Conservation (phyloP, 92 coral and sea anemone species). For the Pocillopora grandis region DNA sequence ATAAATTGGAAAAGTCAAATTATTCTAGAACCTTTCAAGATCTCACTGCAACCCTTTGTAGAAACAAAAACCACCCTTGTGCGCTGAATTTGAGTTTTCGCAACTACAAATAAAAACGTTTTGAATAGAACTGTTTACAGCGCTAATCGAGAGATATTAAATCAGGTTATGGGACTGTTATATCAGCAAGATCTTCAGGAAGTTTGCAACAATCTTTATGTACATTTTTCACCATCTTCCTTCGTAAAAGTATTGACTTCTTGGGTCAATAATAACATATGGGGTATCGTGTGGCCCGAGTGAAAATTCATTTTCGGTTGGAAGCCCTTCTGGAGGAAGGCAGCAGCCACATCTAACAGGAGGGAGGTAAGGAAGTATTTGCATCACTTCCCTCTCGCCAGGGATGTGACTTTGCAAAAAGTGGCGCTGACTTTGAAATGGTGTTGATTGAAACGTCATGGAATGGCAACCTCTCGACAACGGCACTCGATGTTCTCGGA, state of each 20-base stretch:
- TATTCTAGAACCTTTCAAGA: not conserved
- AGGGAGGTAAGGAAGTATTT: not conserved
- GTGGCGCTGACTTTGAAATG: constrained; percentile 11
- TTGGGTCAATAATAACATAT: constrained; percentile 34
- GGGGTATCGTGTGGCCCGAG: constrained; percentile 10
- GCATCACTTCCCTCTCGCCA: constrained; percentile 9
- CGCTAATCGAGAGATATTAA: not conserved
- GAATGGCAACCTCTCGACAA: not conserved
- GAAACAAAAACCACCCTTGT: not conserved
- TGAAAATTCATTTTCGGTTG: constrained; percentile 16
- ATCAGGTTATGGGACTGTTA: not conserved
- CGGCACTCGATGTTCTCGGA: constrained; percentile 8
- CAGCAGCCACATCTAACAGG: constrained; percentile 23
- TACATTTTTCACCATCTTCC: constrained; percentile 43
- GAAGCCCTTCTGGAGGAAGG: constrained; percentile 20
- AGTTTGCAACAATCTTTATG: not conserved
- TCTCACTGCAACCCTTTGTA: not conserved
- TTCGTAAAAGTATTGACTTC: constrained; percentile 37
- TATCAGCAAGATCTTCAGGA: not conserved
- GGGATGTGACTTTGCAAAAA: constrained; percentile 5
- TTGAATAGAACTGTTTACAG: not conserved
- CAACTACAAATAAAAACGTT: constrained; percentile 1
- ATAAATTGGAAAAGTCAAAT: not conserved
- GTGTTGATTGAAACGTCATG: not conserved
- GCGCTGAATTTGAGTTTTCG: not conserved